These are phyloP conservation scores for Pterois miles DNA, from an alignment of 2,797 vertebrate species.

Conservation along the genomic window DNA sequence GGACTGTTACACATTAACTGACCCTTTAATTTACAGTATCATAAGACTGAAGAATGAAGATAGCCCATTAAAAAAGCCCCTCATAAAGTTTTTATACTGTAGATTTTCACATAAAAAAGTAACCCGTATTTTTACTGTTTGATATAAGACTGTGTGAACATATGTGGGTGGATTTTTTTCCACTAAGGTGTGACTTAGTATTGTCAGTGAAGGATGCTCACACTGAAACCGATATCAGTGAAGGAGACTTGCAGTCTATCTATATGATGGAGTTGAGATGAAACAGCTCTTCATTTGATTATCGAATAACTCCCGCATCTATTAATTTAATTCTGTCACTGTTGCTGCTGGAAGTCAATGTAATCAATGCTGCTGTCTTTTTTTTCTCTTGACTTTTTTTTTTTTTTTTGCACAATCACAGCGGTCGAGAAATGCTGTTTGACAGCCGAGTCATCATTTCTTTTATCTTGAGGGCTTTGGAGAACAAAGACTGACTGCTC, in stretches of 20 bases:
- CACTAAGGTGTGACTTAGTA: neutral
- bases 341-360: slow-evolving; percentile 40
- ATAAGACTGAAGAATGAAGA: neutral
- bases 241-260: slow-evolving; percentile 5
- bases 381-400: slow-evolving; percentile 39
- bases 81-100: neutral
- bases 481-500: slow-evolving; percentile 20
- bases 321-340: slow-evolving; percentile 40
- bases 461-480: slow-evolving; percentile 50
- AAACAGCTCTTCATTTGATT: slow-evolving; percentile 40
- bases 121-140: neutral
- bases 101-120: neutral
- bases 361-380: slow-evolving; percentile 52
- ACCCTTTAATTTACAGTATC: neutral
- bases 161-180: neutral
- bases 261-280: slow-evolving; percentile 18
- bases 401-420: slow-evolving; percentile 30
- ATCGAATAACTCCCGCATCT: slow-evolving; percentile 23
- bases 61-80: neutral
- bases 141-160: neutral
- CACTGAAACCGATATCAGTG: slow-evolving; percentile 6
- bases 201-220: slow-evolving; percentile 5
- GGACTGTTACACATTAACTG: neutral
- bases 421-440: slow-evolving; percentile 29
- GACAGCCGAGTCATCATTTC: slow-evolving; percentile 54